Percentiles rank a stretch among this genome's conserved stretches.
These are phyloP conservation scores for Rhynchopsitta pachyrhyncha DNA, from an alignment of 2,113 vertebrate genomes.

Conservation along the genomic window DNA sequence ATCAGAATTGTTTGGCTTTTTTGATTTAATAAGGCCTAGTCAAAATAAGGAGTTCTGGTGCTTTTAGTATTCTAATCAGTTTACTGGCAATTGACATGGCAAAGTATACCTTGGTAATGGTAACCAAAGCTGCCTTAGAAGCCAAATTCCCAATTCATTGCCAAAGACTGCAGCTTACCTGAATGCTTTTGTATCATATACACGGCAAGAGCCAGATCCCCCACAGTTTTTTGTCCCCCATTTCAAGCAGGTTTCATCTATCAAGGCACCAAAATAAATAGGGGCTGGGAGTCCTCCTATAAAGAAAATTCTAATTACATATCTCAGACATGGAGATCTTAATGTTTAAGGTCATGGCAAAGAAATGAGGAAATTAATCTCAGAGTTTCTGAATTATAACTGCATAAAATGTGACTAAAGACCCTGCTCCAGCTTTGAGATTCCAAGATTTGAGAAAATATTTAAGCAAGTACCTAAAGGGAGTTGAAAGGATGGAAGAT, in stretches of 20 bases:
- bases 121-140: not conserved
- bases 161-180: slow-evolving; percentile 72
- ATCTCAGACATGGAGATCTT: not conserved
- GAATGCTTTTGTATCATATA: slow-evolving; percentile 85
- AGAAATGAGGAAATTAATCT: slow-evolving; percentile 32
- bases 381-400: slow-evolving; percentile 23
- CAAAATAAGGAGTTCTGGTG: not conserved
- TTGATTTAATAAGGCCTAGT: not conserved
- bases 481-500: not conserved
- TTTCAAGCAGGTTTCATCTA: slow-evolving; percentile 91
- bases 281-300: slow-evolving; percentile 93
- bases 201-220: slow-evolving; percentile 84
- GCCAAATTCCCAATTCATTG: not conserved
- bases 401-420: not conserved
- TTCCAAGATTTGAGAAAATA: not conserved
- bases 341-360: not conserved
- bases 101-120: not conserved
- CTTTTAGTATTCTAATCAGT: not conserved
- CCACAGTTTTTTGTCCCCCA: slow-evolving; percentile 89
- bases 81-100: not conserved
- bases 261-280: slow-evolving; percentile 92
- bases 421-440: not conserved
- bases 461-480: not conserved
- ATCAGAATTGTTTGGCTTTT: not conserved
- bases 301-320: slow-evolving; percentile 52